phyloP scores from a whole-genome alignment of 2,888 invertebrate genomes.

The Prosapia bicincta region DNA sequence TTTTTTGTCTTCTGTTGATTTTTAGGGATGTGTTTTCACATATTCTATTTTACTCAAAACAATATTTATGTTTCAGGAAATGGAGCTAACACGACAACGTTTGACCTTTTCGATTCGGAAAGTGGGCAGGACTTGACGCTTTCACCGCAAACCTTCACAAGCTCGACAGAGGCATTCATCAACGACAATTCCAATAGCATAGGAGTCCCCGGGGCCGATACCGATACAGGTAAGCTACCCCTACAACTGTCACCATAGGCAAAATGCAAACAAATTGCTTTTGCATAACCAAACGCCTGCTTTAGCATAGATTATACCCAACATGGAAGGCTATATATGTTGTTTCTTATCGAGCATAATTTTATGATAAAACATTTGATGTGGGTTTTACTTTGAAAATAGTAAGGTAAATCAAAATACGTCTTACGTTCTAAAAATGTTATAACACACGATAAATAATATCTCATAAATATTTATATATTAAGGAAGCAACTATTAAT shows the following conservation, averaged over 20 bases:
- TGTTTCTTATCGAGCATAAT: no score
- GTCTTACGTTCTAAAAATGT: no score
- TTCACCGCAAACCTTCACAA: constrained; percentile 60
- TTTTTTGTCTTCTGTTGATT: no score
- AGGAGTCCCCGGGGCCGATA: constrained; percentile 55
- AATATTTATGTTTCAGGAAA: constrained; percentile 16
- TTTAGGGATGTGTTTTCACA: no score
- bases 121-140: constrained; percentile 59
- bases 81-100: constrained; percentile 36
- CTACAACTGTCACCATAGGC: not conserved
- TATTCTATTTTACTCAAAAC: not conserved
- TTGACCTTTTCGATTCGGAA: constrained; percentile 59
- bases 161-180: constrained; percentile 60
- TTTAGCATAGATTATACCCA: no score
- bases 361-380: no score
- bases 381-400: no score
- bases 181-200: constrained; percentile 62
- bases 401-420: no score
- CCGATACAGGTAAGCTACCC: constrained; percentile 52
- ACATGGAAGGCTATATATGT: no score
- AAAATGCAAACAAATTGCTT: not conserved
- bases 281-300: not conserved
- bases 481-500: no score
- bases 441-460: no score
- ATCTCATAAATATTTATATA: no score